Evolutionary conservation across 2,888 invertebrate species (phyloP), one percentile per base, ranked within the genome.

Genomic region (Uropetala carovei): DNA sequence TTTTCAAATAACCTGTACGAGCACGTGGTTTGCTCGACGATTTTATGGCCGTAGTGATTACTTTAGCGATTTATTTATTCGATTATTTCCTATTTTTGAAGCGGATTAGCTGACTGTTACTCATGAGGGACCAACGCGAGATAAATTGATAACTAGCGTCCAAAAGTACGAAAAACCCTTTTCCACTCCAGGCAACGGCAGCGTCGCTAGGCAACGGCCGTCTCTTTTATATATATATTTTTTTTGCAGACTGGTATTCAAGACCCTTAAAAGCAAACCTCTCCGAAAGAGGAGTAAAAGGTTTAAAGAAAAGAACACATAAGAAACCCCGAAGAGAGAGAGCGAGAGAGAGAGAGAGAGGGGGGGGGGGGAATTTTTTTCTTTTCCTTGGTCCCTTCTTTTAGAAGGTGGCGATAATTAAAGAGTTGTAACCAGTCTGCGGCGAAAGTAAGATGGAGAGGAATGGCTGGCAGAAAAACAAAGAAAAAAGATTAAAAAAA

Each of bases 191-290:
- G 0, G 27, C 22, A 22, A n/a, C 18, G 22, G 18, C 27, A 11
- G 75, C 22, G 75, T 75, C 22, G 9, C 75, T 27, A 27, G 75
- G 75, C 75, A 75, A 75, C 75, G 18, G 68, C 11, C 68, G 43
- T 64, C 14, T 14, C 14, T n/a, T n/a, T n/a, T n/a, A n/a, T n/a
- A n/a, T n/a, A n/a, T n/a, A 27, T 75, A 75, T 75, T 22, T 75
- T 75, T 75, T 27, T 68, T 22, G 68, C 68, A 64, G 64, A 43
- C 43, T 43, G 43, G 43, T n/a, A n/a, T 27, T 27, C 75, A 27
- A 75, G 75, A 75, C 75, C 75, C 75, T 27, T 75, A 75, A 75
- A 75, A 75, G 75, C 22, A 10, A 27, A n/a, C 68, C 68, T 68
- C 11, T 18, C 68, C 68, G 11, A 75, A 75, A 75, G 75, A 27